phyloP scores from a whole-genome alignment of 30 jellyfish, hydroid and myxozoan genomes.

The Pelagia noctiluca region DNA sequence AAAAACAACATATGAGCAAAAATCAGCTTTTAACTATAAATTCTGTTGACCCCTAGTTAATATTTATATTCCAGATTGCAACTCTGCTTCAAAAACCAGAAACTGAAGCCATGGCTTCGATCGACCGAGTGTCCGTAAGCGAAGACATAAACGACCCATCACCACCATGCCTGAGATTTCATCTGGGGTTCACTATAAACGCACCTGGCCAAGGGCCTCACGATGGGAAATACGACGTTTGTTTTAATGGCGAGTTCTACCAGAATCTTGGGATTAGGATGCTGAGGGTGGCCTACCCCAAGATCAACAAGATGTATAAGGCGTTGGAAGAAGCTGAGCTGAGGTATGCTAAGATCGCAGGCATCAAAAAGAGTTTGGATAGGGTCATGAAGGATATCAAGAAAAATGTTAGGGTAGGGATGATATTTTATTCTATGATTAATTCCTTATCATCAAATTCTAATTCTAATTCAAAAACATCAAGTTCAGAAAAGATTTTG shows the following conservation, averaged over 20 bases:
- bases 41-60: too few species aligned
- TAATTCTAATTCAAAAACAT: too few species aligned
- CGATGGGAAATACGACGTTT: neutral
- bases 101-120: neutral
- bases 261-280: conserved; percentile 24
- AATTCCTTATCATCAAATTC: too few species aligned
- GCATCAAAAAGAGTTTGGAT: conserved; percentile 6
- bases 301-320: conserved; percentile 12
- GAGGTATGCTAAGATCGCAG: conserved; percentile 19
- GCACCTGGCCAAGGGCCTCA: neutral
- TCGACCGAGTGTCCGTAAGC: neutral
- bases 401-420: too few species aligned
- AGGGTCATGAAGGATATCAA: neutral
- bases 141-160: neutral
- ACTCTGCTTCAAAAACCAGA: neutral
- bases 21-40: too few species aligned
- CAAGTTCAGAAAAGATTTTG: too few species aligned
- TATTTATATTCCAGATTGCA: too few species aligned
- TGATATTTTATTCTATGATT: too few species aligned
- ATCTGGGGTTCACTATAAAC: conserved; percentile 9
- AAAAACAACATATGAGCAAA: too few species aligned
- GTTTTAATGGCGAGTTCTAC: conserved; percentile 55
- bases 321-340: conserved; percentile 45
- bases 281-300: conserved; percentile 6
- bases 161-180: conserved; percentile 43